Evolutionary conservation across 2,113 vertebrate genomes (phyloP).

Genomic region (Hydropotes inermis): DNA sequence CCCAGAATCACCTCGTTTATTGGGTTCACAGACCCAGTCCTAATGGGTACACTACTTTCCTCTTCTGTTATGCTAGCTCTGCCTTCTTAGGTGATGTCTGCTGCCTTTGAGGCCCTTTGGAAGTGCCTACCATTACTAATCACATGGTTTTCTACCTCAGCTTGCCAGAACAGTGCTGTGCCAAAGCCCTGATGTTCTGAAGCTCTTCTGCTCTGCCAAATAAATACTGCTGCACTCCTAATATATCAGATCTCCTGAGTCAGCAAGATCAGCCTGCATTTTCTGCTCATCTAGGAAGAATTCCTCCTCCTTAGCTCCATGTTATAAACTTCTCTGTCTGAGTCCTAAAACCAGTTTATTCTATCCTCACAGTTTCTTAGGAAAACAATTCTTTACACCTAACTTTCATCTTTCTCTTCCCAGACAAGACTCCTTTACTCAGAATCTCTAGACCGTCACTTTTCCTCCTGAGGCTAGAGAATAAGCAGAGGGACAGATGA

Average conservation of each 20-base stretch:
- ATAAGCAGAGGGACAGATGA: not conserved
- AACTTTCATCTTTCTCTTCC: not conserved
- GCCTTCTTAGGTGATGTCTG: not conserved
- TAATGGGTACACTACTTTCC: not conserved
- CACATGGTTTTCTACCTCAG: not conserved
- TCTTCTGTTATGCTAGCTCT: not conserved
- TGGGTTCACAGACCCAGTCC: not conserved
- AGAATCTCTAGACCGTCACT: not conserved
- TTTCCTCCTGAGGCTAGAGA: not conserved
- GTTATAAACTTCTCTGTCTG: not conserved
- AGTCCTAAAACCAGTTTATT: not conserved
- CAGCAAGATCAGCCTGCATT: not conserved
- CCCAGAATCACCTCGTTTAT: not conserved
- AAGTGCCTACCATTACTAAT: not conserved
- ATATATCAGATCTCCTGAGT: not conserved
- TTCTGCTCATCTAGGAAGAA: not conserved
- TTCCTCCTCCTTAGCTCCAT: not conserved
- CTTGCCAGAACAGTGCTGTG: not conserved
- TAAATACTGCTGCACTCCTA: not conserved
- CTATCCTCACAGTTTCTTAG: not conserved
- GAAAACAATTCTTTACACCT: not conserved
- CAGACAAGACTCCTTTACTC: not conserved
- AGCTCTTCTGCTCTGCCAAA: not conserved
- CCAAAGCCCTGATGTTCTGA: not conserved
- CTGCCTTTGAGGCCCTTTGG: not conserved